Base-by-base conservation (phyloP, 1,140 invertebrate species). In the Oedothorax gibbosus region DNA sequence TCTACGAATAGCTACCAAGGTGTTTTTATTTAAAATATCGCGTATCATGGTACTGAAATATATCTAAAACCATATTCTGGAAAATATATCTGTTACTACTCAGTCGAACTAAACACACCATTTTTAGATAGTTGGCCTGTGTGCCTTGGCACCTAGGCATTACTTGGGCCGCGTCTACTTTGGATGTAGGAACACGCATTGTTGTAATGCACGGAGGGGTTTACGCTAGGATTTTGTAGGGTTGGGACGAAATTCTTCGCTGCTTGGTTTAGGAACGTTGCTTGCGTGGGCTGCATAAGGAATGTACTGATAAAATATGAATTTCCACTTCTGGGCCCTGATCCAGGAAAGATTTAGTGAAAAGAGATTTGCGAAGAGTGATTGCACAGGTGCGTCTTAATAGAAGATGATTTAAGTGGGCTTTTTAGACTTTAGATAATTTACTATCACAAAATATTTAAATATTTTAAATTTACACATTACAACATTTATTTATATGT, bases 161-260 rank as follows among this genome's bases (percentile, higher is more conserved):
- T 35, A 35, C 35, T 35, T 35, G 35, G 35, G 35, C 35, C 21
- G 18, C 18, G 9, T 10, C 79, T 73, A 21, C 56, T 82, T 82
- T 15, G 53, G n/a, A 72, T 82, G 79, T 71, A 64, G 15, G n/a
- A 73, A 21, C 79, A 82, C 79, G 79, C 68, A 62, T 50, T 9
- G 15, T 57, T 82, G 57, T 82, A 82, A 82, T 82, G 79, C 57
- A 82, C 62, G 56, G 69, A 57, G 12, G 56, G 66, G 50, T 71
- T 64, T 82, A 72, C 53, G 50, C 14, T 35, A n/a, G 68, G 68
- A 50, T 71, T 82, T 62, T 82, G 18, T 10, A 57, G 57, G 20
- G 79, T 69, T 50, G 78, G 20, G 21, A 60, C 76, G n/a, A 80
- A 73, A 82, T 82, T 60, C 79, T 35, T 12, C 51, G 50, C 35